Conservation (phyloP, 2,113 vertebrate species). For the Coracopsis vasa region DNA sequence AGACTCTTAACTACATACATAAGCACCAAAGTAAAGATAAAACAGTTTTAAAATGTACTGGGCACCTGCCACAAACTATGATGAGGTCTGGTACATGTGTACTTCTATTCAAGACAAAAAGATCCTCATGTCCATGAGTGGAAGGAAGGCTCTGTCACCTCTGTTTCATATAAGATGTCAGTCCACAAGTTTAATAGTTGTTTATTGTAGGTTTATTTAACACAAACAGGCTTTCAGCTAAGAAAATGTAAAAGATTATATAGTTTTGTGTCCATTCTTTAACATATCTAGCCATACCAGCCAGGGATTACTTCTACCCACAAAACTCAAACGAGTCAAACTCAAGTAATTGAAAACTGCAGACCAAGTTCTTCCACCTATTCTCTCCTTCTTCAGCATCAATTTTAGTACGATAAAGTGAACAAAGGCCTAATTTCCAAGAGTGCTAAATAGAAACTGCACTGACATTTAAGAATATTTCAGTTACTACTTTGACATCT, state of each 20-base stretch:
- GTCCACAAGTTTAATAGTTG: neutral
- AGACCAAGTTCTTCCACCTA: neutral
- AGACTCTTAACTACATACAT: neutral
- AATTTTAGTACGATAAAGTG: neutral
- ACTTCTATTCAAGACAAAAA: neutral
- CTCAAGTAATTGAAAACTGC: neutral
- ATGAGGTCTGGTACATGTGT: rapidly evolving
- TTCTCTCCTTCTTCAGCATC: neutral
- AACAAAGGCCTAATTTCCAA: constrained; percentile 20
- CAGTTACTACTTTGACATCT: constrained; percentile 26
- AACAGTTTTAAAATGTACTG: neutral
- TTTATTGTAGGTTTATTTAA: neutral
- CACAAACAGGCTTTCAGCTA: neutral
- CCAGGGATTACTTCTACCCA: neutral
- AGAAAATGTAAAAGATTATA: neutral
- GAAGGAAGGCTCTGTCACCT: neutral
- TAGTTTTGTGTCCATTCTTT: neutral
- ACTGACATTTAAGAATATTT: constrained; percentile 54
- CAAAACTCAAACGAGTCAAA: neutral
- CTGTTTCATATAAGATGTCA: neutral
- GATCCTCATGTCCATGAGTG: rapidly evolving
- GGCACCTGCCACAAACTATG: rapidly evolving
- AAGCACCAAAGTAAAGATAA: neutral
- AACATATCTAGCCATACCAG: neutral
- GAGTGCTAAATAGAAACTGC: neutral